Percentiles rank a stretch among this genome's conserved stretches.
Conservation (phyloP, 2,797 vertebrate species). For the Thaleichthys pacificus region DNA sequence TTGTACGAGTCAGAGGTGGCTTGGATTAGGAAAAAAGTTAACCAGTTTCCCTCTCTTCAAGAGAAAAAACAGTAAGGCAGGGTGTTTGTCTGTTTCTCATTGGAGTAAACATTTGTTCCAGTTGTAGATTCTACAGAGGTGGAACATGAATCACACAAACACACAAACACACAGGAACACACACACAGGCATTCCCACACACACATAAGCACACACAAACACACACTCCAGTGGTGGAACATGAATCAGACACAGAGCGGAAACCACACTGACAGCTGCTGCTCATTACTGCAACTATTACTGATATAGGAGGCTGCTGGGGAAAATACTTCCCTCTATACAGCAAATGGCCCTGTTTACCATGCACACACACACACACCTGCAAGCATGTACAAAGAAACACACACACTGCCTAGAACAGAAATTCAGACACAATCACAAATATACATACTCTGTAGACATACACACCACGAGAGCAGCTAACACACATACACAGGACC, state of each 20-base stretch:
- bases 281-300: slow-evolving; percentile 90
- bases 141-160: slow-evolving; percentile 83
- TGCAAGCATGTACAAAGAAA: slow-evolving; percentile 36
- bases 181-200: slow-evolving; percentile 48
- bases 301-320: slow-evolving; percentile 81
- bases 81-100: slow-evolving; percentile 46
- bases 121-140: slow-evolving; percentile 81
- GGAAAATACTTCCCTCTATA: slow-evolving; percentile 80
- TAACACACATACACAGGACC: background rate
- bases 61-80: slow-evolving; percentile 12
- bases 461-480: slow-evolving; percentile 2
- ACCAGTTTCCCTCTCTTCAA: background rate
- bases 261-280: slow-evolving; percentile 90
- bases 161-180: slow-evolving; percentile 55
- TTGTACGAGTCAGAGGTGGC: background rate
- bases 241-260: slow-evolving; percentile 80
- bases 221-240: slow-evolving; percentile 76
- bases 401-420: slow-evolving; percentile 4
- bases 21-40: background rate
- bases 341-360: slow-evolving; percentile 79
- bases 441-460: background rate
- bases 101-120: slow-evolving; percentile 87
- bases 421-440: slow-evolving; percentile 1
- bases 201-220: slow-evolving; percentile 24
- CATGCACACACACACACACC: slow-evolving; percentile 45